Evolutionary conservation across 2,113 vertebrate genomes (phyloP), one percentile per base, ranked within the genome.

Genomic region (Tursiops truncatus): DNA sequence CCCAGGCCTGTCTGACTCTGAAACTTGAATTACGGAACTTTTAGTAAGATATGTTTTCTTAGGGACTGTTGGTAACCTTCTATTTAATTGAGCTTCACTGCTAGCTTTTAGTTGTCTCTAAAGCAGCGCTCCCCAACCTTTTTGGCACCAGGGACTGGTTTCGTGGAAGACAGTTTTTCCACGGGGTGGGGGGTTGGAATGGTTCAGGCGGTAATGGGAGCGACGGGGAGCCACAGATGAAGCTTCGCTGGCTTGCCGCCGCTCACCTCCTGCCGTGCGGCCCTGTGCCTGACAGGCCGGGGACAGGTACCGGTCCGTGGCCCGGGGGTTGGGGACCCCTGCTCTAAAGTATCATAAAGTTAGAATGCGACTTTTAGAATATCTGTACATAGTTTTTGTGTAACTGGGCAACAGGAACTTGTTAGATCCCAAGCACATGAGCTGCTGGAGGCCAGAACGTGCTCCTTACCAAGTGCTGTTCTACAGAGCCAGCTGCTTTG

Each of bases 391-490:
- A 5, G 1, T 83, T 21, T 23, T 12, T 44, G 33, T 73, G 76
- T 18, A 38, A 11, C 12, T 84, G 26, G 70, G 21, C 15, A n/a
- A 23, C 3, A 36, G 76, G 70, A 68, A 26, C 63, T 50, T 58
- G 20, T 38, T 62, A 56, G 31, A 28, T 23, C 53, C 62, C 33
- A 53, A 23, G 53, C 25, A 1, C 14, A 0, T 63, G 36, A 82
- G 21, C 76, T 58, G 0, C 5, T 26, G 21, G 74, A 60, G 17
- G 4, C 60, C 33, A 76, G 74, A 71, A 77, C 4, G 20, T 91
- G 15, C 8, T 18, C 70, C 26, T 68, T 2, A 0, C 0, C 5
- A 0, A 79, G 53, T 6, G 1, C 25, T 44, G 67, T 26, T 21
- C n/a, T 74, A 2, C 18, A 70, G 58, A 71, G 33, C 23, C 50